Base-by-base conservation (phyloP, 2,797 vertebrate species). In the Tarsius wallacei region DNA sequence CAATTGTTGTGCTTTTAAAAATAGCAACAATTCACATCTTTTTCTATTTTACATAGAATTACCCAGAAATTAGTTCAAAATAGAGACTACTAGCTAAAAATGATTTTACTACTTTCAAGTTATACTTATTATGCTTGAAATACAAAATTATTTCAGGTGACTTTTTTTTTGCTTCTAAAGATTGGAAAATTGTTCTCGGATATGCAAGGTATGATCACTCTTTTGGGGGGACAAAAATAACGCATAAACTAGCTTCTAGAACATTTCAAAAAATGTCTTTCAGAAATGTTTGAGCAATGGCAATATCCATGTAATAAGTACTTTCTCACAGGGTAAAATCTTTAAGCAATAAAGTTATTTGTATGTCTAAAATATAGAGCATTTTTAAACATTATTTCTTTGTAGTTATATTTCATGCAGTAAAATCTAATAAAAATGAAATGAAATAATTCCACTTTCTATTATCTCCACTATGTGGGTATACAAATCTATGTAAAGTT, bases 401-500 rank as follows among this genome's bases (percentile, higher is more conserved):
- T 97, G 90, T 71, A 92, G 59, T 88, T 93, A 51, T 0, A 63
- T 91, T 83, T 81, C 55, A 80, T 47, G 16, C 11, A 80, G 17
- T 91, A 96, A 97, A 94, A 83, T 74, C 70, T 82, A 87, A 89
- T 74, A 91, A 66, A 96, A 85, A 63, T 68, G 19, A 82, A 90
- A 82, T 87, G 53, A 33, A 94, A 68, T 84, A 71, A 93, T 86
- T 91, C 51, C 14, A 59, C 63, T 71, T 96, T 53, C 81, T 59
- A 93, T 86, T 55, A 71, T 59, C 19, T 83, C 51, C 13, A 81
- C 28, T 42, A 59, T 81, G 57, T 90, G 36, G 11, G 61, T 87
- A 88, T 73, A 90, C 8, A 85, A 66, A 88, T 61, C n/a, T 64
- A 55, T 51, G 28, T 63, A 88, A 93, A 93, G 19, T 66, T 94